Evolutionary conservation across 2,113 vertebrate genomes (phyloP).

Genomic region (Xenopus tropicalis): UCB_Xtro_10.0 CM004447.2:28488001-28488500

Average conservation of each 20-base stretch:
- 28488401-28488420: slow-evolving; percentile 89
- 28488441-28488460: slow-evolving; percentile 94
- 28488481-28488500: slow-evolving; percentile 93
- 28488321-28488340: slow-evolving; percentile 86
- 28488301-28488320: slow-evolving; percentile 98
- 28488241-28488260: slow-evolving; percentile 94
- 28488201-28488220: slow-evolving; percentile 92
- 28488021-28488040: slow-evolving; percentile 89
- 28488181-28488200: slow-evolving; percentile 97
- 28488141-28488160: slow-evolving; percentile 97
- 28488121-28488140: slow-evolving; percentile 98
- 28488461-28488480: slow-evolving; percentile 92
- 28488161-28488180: slow-evolving; percentile 93
- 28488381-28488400: slow-evolving; percentile 93
- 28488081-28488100: slow-evolving; percentile 94
- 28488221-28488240: slow-evolving; percentile 95
- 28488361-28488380: slow-evolving; percentile 91
- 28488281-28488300: slow-evolving; percentile 87
- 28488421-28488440: slow-evolving; percentile 93
- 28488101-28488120: slow-evolving; percentile 85
- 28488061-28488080: slow-evolving; percentile 98
- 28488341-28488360: slow-evolving; percentile 87
- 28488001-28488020: slow-evolving; percentile 87
- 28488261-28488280: slow-evolving; percentile 89
- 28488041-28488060: slow-evolving; percentile 95